Conservation (phyloP, 2,113 vertebrate species). For the Hippocampus barbouri region DNA sequence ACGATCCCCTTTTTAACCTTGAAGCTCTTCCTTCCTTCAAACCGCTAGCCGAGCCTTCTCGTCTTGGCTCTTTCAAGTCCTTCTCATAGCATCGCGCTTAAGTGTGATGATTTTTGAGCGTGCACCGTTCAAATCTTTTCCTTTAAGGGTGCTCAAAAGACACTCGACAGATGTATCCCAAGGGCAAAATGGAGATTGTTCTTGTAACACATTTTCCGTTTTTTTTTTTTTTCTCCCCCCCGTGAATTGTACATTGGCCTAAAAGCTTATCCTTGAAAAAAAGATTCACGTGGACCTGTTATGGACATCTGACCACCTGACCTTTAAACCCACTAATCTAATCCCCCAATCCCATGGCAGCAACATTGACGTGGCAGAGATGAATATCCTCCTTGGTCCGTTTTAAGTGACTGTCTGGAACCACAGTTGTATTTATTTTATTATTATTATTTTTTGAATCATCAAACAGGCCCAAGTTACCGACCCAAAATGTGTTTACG, state of each 20-base stretch:
- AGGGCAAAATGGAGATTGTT: conserved; percentile 39
- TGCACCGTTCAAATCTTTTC: conserved; percentile 30
- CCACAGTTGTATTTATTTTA: no score
- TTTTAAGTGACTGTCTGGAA: not conserved
- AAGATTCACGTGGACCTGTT: not conserved
- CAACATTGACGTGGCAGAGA: no score
- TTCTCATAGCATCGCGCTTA: conserved; percentile 39
- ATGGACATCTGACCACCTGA: not conserved
- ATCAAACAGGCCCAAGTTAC: no score
- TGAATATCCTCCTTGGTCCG: not conserved
- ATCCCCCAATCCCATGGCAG: not conserved
- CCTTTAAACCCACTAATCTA: not conserved
- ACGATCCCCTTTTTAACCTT: conserved; percentile 57
- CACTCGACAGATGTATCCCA: conserved; percentile 35
- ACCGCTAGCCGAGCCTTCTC: conserved; percentile 39
- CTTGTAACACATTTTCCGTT: conserved; percentile 22
- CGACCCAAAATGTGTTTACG: no score
- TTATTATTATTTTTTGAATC: no score
- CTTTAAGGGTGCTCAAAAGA: conserved; percentile 41
- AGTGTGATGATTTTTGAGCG: conserved; percentile 62
- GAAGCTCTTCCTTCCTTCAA: conserved; percentile 30
- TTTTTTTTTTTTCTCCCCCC: conserved; percentile 11
- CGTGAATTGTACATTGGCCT: conserved; percentile 24
- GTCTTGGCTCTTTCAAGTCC: conserved; percentile 41
- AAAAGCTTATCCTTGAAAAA: conserved; percentile 18